phyloP scores from a whole-genome alignment of 1,140 invertebrate species.

The Sitobion miscanthi region DNA sequence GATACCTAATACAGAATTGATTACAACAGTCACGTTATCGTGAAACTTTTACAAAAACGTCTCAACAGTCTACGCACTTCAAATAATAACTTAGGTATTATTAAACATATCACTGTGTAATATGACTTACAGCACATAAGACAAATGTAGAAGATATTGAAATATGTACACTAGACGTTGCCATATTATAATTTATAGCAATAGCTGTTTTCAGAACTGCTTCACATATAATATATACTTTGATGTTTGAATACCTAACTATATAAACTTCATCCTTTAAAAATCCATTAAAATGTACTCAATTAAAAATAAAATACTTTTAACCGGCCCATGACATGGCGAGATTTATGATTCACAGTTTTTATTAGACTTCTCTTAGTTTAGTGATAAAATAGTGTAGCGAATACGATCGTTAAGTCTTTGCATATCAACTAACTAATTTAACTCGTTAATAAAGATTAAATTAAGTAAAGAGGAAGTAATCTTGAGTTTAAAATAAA shows the following conservation, averaged over 20 bases:
- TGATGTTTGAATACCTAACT: background rate
- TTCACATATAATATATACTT: background rate
- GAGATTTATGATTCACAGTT: background rate
- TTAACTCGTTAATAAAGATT: background rate
- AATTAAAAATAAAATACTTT: background rate
- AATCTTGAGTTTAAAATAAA: background rate
- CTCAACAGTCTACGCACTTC: background rate
- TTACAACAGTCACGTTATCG: background rate
- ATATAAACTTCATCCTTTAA: background rate
- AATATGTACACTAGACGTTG: background rate
- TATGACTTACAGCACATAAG: background rate
- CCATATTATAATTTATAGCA: background rate
- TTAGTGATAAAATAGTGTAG: background rate
- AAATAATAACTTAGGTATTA: background rate
- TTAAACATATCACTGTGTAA: background rate
- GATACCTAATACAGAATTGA: background rate
- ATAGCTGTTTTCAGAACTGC: background rate
- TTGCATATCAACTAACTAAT: background rate
- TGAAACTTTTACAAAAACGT: background rate
- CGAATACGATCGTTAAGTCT: background rate
- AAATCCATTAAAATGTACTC: background rate
- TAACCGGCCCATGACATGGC: background rate
- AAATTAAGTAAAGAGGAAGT: background rate
- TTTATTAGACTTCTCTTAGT: background rate
- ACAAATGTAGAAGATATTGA: background rate